phyloP scores from a whole-genome alignment of 2,888 invertebrate genomes.

The Antheraea yamamai region DNA sequence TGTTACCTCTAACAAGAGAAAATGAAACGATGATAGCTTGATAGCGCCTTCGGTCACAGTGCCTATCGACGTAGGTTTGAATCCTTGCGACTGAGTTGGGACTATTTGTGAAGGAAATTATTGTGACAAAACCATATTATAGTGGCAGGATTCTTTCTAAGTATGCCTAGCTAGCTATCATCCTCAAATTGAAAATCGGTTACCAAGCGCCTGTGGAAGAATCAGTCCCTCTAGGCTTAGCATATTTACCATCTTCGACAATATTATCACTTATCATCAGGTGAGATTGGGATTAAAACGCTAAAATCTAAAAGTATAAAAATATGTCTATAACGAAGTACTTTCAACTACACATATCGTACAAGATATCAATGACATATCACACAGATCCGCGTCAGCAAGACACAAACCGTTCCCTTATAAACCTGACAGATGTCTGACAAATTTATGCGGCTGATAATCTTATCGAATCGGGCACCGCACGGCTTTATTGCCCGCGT shows the following conservation, averaged over 20 bases:
- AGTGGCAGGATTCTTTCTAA: background rate
- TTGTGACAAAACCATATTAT: background rate
- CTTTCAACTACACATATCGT: background rate
- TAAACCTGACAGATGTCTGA: conserved; percentile 47
- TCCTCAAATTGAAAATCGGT: background rate
- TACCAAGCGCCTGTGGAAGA: too few relatives aligned
- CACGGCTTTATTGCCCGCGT: conserved; percentile 63
- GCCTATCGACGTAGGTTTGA: background rate
- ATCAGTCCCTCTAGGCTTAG: too few relatives aligned
- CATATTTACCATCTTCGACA: background rate
- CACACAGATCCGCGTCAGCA: conserved; percentile 10
- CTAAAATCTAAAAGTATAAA: background rate
- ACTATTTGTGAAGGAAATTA: background rate
- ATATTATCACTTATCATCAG: background rate
- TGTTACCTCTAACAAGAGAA: too few relatives aligned
- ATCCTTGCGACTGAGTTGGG: background rate
- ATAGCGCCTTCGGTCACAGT: too few relatives aligned
- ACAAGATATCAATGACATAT: background rate
- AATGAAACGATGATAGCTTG: too few relatives aligned
- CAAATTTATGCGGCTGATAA: conserved; percentile 73
- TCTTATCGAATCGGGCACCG: conserved; percentile 60
- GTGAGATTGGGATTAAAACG: background rate
- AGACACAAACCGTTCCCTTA: conserved; percentile 20
- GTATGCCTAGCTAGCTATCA: background rate
- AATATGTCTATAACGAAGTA: background rate